Percentiles rank a stretch among this genome's conserved stretches.
These are phyloP conservation scores for Cottus gobio DNA, from an alignment of 2,113 vertebrate species.

Conservation along the genomic window DNA sequence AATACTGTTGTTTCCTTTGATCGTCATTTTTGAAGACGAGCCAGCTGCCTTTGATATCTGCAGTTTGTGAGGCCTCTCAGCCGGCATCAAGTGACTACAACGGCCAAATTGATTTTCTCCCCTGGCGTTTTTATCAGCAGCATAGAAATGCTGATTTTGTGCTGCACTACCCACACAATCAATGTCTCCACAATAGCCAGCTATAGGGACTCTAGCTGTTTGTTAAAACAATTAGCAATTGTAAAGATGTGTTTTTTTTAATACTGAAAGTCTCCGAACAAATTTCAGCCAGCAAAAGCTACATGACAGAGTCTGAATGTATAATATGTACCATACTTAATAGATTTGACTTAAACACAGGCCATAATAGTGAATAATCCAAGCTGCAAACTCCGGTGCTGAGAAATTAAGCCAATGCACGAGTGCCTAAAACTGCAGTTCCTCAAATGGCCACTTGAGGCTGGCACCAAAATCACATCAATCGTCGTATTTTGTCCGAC, in stretches of 20 bases:
- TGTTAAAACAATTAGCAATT: conserved; percentile 55
- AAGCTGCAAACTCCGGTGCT: not conserved
- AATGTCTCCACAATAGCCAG: conserved; percentile 52
- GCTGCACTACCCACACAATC: conserved; percentile 67
- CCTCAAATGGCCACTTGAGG: not conserved
- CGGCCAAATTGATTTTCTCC: conserved; percentile 73
- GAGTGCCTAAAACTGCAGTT: not conserved
- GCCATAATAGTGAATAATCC: not conserved
- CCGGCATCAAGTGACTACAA: conserved; percentile 58
- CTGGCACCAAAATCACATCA: not conserved
- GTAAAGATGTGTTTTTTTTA: conserved; percentile 25
- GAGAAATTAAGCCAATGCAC: not conserved
- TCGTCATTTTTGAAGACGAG: conserved; percentile 51
- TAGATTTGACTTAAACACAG: not conserved
- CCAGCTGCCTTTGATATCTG: conserved; percentile 68
- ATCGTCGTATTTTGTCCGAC: not conserved
- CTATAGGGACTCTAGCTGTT: conserved; percentile 30
- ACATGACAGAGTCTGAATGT: not conserved
- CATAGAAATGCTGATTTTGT: conserved; percentile 71
- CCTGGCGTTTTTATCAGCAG: conserved; percentile 61
- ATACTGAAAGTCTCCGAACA: conserved; percentile 9
- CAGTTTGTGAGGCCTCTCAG: conserved; percentile 61
- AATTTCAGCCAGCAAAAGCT: not conserved
- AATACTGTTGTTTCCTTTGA: conserved; percentile 49
- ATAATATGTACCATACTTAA: not conserved